phyloP scores from a whole-genome alignment of 1,140 invertebrate species.

The Helicoverpa zea region DNA sequence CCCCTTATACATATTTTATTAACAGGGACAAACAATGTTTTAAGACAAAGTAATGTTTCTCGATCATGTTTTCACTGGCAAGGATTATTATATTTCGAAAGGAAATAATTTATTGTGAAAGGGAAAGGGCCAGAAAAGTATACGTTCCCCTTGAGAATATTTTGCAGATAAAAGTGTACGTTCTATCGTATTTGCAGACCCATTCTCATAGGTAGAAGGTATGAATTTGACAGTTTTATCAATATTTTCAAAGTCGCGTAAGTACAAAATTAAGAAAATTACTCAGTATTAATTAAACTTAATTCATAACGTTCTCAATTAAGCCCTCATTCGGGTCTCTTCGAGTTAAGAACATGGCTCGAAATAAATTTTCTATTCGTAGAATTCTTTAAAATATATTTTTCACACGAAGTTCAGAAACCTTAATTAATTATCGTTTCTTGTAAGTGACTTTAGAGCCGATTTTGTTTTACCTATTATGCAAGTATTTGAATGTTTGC shows the following conservation, averaged over 20 bases:
- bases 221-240: background rate
- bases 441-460: no score
- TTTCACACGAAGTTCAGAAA: no score
- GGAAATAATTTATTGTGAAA: slow-evolving; percentile 24
- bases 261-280: slow-evolving; percentile 2
- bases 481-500: no score
- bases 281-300: background rate
- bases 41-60: slow-evolving; percentile 16
- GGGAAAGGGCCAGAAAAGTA: background rate
- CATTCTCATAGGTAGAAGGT: no score
- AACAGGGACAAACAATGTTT: slow-evolving; percentile 35
- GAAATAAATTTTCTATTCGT: no score
- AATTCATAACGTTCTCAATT: background rate
- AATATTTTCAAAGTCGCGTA: background rate
- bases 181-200: background rate
- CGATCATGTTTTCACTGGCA: slow-evolving; percentile 1
- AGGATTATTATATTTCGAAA: slow-evolving; percentile 24
- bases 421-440: no score
- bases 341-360: no score
- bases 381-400: no score
- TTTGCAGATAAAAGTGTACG: background rate
- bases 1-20: slow-evolving; percentile 33
- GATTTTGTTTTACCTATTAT: no score
- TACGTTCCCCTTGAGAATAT: background rate
- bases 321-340: no score